phyloP scores from a whole-genome alignment of 2,113 vertebrate species.

The Gambusia holbrooki region DNA sequence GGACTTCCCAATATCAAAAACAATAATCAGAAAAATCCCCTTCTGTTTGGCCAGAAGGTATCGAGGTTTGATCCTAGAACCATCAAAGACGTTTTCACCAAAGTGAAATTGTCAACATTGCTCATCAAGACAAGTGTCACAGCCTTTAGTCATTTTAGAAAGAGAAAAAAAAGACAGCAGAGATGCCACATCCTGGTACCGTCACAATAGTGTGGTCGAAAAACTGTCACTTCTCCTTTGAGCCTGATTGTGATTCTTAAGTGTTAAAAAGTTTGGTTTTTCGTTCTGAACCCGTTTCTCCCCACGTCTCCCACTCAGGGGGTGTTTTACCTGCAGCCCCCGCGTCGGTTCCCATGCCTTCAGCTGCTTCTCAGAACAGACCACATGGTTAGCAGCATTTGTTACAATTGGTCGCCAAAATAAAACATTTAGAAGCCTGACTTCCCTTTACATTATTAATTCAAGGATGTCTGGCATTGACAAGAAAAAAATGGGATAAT shows the following conservation, averaged over 20 bases:
- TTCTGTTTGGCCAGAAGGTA: constrained; percentile 32
- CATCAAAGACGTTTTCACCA: constrained; percentile 31
- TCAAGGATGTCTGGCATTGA: background rate
- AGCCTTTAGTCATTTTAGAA: constrained; percentile 35
- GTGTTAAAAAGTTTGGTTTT: constrained; percentile 36
- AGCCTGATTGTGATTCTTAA: constrained; percentile 36
- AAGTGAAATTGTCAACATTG: constrained; percentile 59
- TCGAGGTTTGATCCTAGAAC: constrained; percentile 15
- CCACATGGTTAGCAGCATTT: background rate
- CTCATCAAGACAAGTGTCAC: constrained; percentile 46
- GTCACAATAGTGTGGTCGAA: constrained; percentile 50
- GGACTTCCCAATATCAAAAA: constrained; percentile 51
- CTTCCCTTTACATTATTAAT: background rate
- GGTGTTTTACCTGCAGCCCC: background rate
- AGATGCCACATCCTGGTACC: constrained; percentile 65
- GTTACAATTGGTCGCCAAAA: background rate
- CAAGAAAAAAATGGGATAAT: background rate
- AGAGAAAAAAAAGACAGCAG: constrained; percentile 8
- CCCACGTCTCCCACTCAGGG: constrained; percentile 13
- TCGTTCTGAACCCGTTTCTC: constrained; percentile 15
- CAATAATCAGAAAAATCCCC: constrained; percentile 53
- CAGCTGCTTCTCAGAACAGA: background rate
- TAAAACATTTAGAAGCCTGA: background rate
- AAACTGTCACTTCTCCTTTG: constrained; percentile 47
- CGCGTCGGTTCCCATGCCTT: constrained; percentile 25